phyloP scores from a whole-genome alignment of 2,113 vertebrate species.

The Trogon surrucura region DNA sequence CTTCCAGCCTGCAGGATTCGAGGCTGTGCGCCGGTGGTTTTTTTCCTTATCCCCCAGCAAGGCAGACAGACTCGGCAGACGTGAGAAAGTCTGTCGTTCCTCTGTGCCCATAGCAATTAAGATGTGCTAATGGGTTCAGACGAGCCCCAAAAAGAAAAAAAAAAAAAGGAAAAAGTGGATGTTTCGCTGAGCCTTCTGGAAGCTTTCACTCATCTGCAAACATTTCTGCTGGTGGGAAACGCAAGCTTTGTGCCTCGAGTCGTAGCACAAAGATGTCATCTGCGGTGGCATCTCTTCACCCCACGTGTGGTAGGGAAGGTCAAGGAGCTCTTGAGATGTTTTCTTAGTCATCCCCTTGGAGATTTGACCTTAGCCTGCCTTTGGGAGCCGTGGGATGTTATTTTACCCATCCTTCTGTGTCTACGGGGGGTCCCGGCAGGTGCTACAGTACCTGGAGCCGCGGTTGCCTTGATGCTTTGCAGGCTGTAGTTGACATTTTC shows the following conservation, averaged over 20 bases:
- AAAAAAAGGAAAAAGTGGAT: neutral
- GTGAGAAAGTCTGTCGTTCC: slow-evolving; percentile 32
- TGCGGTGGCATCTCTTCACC: neutral
- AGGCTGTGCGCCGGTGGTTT: neutral
- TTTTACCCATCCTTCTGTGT: neutral
- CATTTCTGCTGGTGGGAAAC: neutral
- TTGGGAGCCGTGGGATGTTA: neutral
- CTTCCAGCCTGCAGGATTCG: neutral
- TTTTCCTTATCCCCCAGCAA: neutral
- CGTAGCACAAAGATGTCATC: neutral
- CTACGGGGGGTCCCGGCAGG: neutral
- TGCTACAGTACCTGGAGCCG: accelerated
- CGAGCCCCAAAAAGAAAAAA: neutral
- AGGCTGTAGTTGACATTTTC: neutral
- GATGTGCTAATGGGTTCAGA: slow-evolving; percentile 43
- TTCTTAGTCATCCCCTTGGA: accelerated
- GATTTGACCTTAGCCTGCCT: neutral
- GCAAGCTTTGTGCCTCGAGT: accelerated
- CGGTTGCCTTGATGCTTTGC: accelerated
- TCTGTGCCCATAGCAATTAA: slow-evolving; percentile 35
- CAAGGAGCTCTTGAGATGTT: neutral
- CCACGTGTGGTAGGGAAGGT: accelerated
- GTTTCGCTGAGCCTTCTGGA: slow-evolving; percentile 58
- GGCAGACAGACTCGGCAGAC: slow-evolving; percentile 44
- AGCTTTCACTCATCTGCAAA: slow-evolving; percentile 42